phyloP scores from a whole-genome alignment of 2,113 vertebrate genomes.

The Anser brachyrhynchus region DNA sequence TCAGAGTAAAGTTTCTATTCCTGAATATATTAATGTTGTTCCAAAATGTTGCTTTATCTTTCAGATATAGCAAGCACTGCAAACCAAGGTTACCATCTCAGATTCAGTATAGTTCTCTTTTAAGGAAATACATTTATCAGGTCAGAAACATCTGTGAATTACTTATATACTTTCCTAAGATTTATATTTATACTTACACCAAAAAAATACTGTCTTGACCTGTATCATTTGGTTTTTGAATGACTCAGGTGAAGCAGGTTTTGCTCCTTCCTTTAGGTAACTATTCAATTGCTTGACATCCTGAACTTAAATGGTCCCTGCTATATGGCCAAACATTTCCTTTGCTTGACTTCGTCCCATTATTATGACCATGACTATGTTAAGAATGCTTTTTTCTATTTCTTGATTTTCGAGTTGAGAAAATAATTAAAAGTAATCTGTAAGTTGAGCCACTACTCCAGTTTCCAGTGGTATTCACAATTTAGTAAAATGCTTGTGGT shows the following conservation, averaged over 20 bases:
- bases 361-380: not conserved
- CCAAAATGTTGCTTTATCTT: not conserved
- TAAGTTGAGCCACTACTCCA: not conserved
- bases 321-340: not conserved
- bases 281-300: not conserved
- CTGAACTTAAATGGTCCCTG: not conserved
- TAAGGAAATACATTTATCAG: not conserved
- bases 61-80: not conserved
- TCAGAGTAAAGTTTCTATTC: not conserved
- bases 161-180: no score
- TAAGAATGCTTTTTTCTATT: not conserved
- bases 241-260: not conserved
- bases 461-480: not conserved
- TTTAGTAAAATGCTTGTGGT: not conserved
- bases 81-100: constrained; percentile 3
- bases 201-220: not conserved
- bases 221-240: not conserved
- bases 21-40: not conserved
- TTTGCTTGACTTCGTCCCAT: not conserved
- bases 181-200: constrained; percentile 24
- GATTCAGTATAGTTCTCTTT: constrained; percentile 7
- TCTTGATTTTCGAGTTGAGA: not conserved
- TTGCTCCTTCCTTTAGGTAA: not conserved
- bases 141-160: not conserved
- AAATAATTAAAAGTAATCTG: not conserved